A percentile compares a stretch with the other conserved stretches of the same genome.
These are phyloP conservation scores for Sinotaia quadrata DNA, from an alignment of 2,888 invertebrate species.

Conservation along the genomic window DNA sequence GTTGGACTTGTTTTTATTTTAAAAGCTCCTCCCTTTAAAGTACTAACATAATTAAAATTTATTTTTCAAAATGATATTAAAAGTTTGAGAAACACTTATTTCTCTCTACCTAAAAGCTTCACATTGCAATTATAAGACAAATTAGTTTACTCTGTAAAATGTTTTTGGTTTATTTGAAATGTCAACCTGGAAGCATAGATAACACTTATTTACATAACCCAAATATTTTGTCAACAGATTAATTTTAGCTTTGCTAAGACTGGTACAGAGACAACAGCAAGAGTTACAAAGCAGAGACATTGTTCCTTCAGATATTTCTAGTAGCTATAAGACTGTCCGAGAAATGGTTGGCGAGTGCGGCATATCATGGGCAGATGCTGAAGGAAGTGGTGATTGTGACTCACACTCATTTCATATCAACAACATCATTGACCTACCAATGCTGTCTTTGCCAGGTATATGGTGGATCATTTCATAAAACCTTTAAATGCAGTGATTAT, in stretches of 20 bases:
- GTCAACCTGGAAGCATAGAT: too few species aligned
- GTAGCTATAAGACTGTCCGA: constrained; percentile 48
- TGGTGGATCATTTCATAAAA: background rate
- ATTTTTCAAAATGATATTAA: too few species aligned
- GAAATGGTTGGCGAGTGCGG: constrained; percentile 53
- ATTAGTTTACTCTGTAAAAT: too few species aligned
- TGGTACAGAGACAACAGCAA: constrained; percentile 56
- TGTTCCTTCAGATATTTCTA: constrained; percentile 50
- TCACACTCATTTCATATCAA: constrained; percentile 32
- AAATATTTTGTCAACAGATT: constrained; percentile 49
- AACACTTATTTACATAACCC: too few species aligned
- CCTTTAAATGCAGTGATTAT: too few species aligned
- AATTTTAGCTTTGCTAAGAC: constrained; percentile 47
- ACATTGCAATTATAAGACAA: too few species aligned
- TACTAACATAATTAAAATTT: too few species aligned
- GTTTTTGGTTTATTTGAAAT: too few species aligned
- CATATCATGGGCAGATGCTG: constrained; percentile 61
- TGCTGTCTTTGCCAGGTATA: constrained; percentile 28
- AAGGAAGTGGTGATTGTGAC: constrained; percentile 13
- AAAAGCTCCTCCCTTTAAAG: too few species aligned
- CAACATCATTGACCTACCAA: constrained; percentile 37
- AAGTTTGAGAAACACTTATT: too few species aligned
- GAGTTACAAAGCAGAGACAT: constrained; percentile 55
- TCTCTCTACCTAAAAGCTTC: too few species aligned
- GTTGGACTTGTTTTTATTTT: too few species aligned